Conservation (phyloP, 1,140 invertebrate species). For the Popillia japonica region DNA sequence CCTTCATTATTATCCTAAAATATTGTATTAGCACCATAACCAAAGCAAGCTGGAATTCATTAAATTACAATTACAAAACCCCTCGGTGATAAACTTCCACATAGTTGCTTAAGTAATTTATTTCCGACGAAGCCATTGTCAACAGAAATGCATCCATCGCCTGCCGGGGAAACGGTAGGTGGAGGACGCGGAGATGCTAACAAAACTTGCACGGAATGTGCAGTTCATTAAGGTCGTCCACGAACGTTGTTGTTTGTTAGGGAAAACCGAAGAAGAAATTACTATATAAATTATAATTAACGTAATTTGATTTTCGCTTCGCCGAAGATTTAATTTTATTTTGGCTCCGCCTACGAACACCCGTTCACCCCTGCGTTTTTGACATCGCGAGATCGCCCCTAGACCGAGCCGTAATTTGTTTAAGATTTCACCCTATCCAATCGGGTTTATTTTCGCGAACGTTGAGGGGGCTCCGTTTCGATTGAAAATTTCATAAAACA, state of each 20-base stretch:
- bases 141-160: background rate
- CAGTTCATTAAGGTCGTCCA: slow-evolving; percentile 4
- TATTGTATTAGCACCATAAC: slow-evolving; percentile 44
- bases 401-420: slow-evolving; percentile 20
- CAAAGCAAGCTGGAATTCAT: slow-evolving; percentile 52
- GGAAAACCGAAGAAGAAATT: background rate
- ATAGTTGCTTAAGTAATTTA: slow-evolving; percentile 33
- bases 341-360: background rate
- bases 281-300: background rate
- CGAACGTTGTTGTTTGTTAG: background rate
- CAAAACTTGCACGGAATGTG: slow-evolving; percentile 12
- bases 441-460: background rate
- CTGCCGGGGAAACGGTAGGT: background rate
- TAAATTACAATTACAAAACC: slow-evolving; percentile 48
- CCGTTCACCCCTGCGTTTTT: background rate
- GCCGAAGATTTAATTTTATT: slow-evolving; percentile 28
- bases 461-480: background rate
- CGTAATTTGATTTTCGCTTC: background rate
- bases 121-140: background rate
- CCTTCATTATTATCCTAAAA: too few species aligned
- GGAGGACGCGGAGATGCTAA: background rate
- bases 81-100: background rate
- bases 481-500: slow-evolving; percentile 13
- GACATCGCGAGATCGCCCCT: background rate
- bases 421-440: background rate